Evolutionary conservation across 2,797 vertebrate genomes (phyloP).

Genomic region (Bucorvus abyssinicus): DNA sequence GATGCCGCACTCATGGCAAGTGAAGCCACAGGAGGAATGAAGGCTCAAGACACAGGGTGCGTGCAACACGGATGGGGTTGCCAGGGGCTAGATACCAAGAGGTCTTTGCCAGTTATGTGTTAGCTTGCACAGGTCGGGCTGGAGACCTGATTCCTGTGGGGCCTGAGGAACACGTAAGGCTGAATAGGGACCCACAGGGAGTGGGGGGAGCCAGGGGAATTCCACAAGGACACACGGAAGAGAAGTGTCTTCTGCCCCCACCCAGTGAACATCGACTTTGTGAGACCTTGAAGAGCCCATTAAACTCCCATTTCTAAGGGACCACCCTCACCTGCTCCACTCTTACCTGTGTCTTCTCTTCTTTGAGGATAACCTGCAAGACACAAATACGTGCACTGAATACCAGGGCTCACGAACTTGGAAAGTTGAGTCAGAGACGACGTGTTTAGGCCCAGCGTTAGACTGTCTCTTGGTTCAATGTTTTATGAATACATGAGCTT

Average conservation of each 20-base stretch:
- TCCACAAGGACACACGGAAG: neutral
- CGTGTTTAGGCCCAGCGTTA: neutral
- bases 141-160: neutral
- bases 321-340: neutral
- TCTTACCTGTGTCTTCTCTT: conserved; percentile 93
- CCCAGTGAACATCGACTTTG: neutral
- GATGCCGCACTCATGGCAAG: neutral
- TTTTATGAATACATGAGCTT: conserved; percentile 26
- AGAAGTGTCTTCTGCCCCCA: neutral
- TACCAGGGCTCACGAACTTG: neutral
- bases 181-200: neutral
- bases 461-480: neutral
- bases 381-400: neutral
- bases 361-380: conserved; percentile 88
- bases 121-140: neutral
- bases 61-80: neutral
- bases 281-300: neutral
- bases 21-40: neutral
- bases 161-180: neutral
- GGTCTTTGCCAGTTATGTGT: neutral
- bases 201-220: neutral
- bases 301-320: neutral
- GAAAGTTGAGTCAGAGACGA: neutral
- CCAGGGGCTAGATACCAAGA: neutral
- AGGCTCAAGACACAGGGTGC: neutral